Evolutionary conservation across 2,888 invertebrate genomes (phyloP), one percentile per base, ranked within the genome.

Genomic region (Ornithoptera priamus): DNA sequence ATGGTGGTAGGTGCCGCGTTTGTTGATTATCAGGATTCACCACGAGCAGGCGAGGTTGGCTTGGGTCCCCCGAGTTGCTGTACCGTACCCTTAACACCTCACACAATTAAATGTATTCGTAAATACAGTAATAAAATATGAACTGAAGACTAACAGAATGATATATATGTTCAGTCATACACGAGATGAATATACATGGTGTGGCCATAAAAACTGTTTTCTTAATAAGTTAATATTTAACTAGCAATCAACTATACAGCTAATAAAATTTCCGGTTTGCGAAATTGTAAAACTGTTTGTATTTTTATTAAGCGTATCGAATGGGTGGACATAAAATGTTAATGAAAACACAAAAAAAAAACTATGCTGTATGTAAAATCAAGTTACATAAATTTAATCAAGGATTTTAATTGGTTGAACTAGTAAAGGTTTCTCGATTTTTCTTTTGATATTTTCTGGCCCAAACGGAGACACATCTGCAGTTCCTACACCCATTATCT

Each of bases 401-500:
- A 50, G 1, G 5, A 17, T 50, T 50, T 50, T 50, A 10, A 8
- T 39, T 50, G 4, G 18, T 12, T 15, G 1, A 50, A 15, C 8
- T 6, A 10, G 10, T 39, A 10, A 50, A 15, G 0, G 15, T 50
- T 15, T 50, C 15, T 18, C 18, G 50, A 50, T 2, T 15, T 50
- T 15, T 17, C 4, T 50, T 50, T 50, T 18, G 50, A 50, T 5
- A 57, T 18, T 62, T 46, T 61, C 36, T 81, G 75, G 84, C 87
- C 80, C 74, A 65, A 71, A 68, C 56, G 71, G 80, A 84, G 86
- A 81, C 87, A 78, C 88, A 88, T 87, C 87, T 88, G 89, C 85
- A 76, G 80, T 85, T 84, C 79, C 81, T 85, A 83, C 83, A 81
- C 80, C 84, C 83, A 88, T 87, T 89, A 88, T 86, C 85, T 84